Evolutionary conservation across 2,888 invertebrate species (phyloP), one percentile per base, ranked within the genome.

Genomic region (Cerceris rybyensis): DNA sequence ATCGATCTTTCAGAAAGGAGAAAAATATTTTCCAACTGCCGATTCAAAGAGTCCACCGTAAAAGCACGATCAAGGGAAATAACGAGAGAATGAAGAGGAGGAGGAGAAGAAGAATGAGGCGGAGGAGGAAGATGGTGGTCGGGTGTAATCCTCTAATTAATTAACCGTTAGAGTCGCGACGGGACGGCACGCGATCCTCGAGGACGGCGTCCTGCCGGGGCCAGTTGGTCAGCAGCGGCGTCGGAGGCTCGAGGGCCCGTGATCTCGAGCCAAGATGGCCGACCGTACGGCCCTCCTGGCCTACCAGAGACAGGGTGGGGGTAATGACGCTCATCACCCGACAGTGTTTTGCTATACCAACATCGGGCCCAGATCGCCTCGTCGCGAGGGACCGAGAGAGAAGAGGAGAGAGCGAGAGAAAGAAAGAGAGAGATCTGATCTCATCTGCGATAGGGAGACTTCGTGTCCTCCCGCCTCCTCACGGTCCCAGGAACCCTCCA

Each of bases 251-350:
- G 68, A 67, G 80, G 83, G 81, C 71, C 78, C 75, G 80, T 68
- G 79, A 85, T 84, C 86, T 86, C 86, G 85, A 88, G 88, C 90
- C 91, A 92, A 92, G 91, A 92, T 92, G 92, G 92, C 92, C 90
- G 92, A 84, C 88, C 71, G 89, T 85, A 87, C 89, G 87, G 89
- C 89, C 89, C 88, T 88, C 87, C 85, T 81, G 79, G 73, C 77
- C 78, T 78, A 71, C 81, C 78, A 67, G 80, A 80, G 58, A 72
- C 39, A 4, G 55, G 77, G 91, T 90, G 90, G 92, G 91, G 91
- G 89, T 92, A 92, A 92, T 92, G 92, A 92, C 90, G 89, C 91
- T 92, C 92, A 92, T 92, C 91, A 92, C 89, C 91, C 89, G 90
- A 91, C 91, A 90, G 90, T 92, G 90, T 92, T 91, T 91, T 91